Conservation (phyloP, 2,797 vertebrate genomes). For the Prionace glauca region DNA sequence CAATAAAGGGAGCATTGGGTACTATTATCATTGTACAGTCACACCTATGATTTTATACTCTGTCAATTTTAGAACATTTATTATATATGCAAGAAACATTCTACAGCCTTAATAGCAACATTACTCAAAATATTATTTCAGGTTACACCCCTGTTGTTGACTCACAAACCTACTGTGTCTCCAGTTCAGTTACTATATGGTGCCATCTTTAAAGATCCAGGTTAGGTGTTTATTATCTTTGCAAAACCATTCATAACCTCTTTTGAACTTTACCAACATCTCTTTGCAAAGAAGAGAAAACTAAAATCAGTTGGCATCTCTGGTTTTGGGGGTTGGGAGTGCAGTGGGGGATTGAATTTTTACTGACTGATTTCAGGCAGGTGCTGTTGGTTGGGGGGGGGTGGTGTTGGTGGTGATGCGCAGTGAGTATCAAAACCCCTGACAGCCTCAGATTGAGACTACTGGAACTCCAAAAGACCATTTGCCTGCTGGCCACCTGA, state of each 20-base stretch:
- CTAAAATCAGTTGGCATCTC: neutral
- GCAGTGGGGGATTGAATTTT: neutral
- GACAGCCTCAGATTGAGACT: neutral
- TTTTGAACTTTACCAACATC: neutral
- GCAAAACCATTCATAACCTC: neutral
- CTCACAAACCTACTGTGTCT: neutral
- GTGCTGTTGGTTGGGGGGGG: fast-evolving
- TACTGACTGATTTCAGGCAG: neutral
- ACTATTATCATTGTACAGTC: neutral
- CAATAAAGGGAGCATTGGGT: neutral
- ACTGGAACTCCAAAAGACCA: neutral
- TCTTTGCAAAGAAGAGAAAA: neutral
- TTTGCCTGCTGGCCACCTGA: neutral
- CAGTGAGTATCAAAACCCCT: neutral
- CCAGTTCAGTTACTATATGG: neutral
- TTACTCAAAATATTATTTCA: constrained; percentile 19
- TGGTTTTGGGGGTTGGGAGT: neutral
- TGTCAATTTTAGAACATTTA: neutral
- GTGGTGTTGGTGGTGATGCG: neutral
- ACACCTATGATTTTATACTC: neutral
- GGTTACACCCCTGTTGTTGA: neutral
- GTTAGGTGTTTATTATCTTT: neutral
- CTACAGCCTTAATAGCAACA: no score
- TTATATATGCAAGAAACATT: neutral
- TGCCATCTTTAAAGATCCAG: neutral